Percentiles rank a stretch among this genome's conserved stretches.
Evolutionary conservation across 1,140 invertebrate species (phyloP).

Genomic region (Zaprionus vittiger): DNA sequence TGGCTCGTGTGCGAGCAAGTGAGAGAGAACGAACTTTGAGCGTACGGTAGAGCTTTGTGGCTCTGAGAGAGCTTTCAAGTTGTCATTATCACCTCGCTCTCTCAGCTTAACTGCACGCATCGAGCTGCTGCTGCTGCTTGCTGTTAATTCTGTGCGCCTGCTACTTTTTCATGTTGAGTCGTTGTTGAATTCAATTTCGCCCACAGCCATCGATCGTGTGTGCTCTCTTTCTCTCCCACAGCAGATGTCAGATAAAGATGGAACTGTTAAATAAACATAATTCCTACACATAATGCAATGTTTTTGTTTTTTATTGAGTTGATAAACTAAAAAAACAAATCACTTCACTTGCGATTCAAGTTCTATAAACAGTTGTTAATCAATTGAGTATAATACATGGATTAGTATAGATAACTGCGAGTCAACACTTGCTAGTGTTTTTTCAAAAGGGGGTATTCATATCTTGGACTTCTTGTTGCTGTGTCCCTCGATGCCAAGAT

Average conservation of each 20-base stretch:
- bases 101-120: neutral
- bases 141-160: neutral
- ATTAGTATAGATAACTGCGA: conserved; percentile 16
- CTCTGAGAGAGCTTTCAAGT: neutral
- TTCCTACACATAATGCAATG: neutral
- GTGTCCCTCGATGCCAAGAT: conserved; percentile 81
- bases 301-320: conserved; percentile 28
- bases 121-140: neutral
- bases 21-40: neutral
- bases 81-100: neutral
- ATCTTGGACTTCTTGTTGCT: conserved; percentile 79
- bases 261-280: no score
- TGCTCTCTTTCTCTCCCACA: no score
- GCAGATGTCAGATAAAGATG: no score
- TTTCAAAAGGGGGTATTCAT: conserved; percentile 25
- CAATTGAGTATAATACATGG: conserved; percentile 35
- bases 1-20: no score
- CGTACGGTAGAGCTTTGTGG: neutral
- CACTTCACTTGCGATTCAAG: conserved; percentile 46
- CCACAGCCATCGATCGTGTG: no score
- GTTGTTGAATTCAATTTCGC: conserved; percentile 1
- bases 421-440: conserved; percentile 23
- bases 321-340: conserved; percentile 45
- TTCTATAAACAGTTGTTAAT: conserved; percentile 18
- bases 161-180: neutral